Percentiles rank a stretch among this genome's conserved stretches.
Evolutionary conservation across 2,113 vertebrate species (phyloP).

Genomic region (Chaenogobius annularis): DNA sequence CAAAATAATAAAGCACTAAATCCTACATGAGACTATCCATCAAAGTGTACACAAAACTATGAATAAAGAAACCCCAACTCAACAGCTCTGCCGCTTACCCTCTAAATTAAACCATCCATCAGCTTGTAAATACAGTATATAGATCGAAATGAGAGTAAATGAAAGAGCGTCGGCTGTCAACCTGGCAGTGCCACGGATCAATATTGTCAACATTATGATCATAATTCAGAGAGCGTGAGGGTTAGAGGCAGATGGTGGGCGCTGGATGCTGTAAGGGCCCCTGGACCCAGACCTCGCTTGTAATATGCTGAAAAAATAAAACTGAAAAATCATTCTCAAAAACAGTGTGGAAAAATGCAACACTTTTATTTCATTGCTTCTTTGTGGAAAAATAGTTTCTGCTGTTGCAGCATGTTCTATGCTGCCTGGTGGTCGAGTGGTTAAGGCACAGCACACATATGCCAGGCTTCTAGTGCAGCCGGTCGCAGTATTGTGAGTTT

Average conservation of each 20-base stretch:
- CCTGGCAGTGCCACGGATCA: slow-evolving; percentile 39
- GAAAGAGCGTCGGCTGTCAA: slow-evolving; percentile 39
- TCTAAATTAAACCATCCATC: slow-evolving; percentile 41
- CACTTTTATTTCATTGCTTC: neutral
- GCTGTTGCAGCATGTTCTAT: neutral
- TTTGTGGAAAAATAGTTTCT: neutral
- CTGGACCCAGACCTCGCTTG: neutral
- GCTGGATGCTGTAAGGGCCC: neutral
- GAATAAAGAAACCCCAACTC: slow-evolving; percentile 27
- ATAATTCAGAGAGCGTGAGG: slow-evolving; percentile 36
- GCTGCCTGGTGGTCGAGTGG: too few relatives aligned
- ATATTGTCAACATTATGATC: slow-evolving; percentile 36
- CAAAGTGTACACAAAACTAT: slow-evolving; percentile 24
- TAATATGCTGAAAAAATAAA: neutral
- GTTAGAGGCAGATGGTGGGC: slow-evolving; percentile 11
- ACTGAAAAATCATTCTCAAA: neutral
- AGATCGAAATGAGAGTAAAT: slow-evolving; percentile 33
- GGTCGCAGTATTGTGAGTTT: too few relatives aligned
- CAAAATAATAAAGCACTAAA: slow-evolving; percentile 2
- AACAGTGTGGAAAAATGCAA: neutral
- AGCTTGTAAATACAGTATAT: slow-evolving; percentile 33
- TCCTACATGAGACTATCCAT: slow-evolving; percentile 21
- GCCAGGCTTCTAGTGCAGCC: too few relatives aligned
- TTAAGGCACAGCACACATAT: too few relatives aligned
- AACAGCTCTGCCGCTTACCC: slow-evolving; percentile 17